Base-by-base conservation (phyloP, 2,888 invertebrate species). In the Chrysina gloriosa region DNA sequence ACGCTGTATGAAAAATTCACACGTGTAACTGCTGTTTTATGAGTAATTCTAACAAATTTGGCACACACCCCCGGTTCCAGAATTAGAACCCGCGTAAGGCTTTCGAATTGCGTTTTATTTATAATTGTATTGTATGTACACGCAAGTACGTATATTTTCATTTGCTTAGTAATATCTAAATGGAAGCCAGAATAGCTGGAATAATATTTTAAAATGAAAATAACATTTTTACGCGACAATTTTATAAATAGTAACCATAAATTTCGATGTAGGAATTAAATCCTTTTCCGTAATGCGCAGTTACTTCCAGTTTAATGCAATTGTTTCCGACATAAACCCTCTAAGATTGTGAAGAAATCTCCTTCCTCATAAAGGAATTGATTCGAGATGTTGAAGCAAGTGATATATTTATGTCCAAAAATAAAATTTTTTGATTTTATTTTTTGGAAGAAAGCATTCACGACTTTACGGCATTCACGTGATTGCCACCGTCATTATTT, bases 201-300 rank as follows among this genome's bases (percentile, higher is more conserved):
- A 48, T 5, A 48, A 48, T 48, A 48, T 25, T 48, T 9, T 3
- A 23, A 21, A n/a, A 1, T n/a, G n/a, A 9, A 9, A 7, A 2
- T 14, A 25, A 23, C 9, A 11, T 1, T 16, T 27, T 29, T 42
- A 25, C 39, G 11, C n/a, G 25, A 9, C 7, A n/a, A 50, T 3
- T 1, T 42, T 42, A 58, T 58, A 58, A 14, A 27, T 58, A 42
- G 25, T 73, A 73, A 58, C 84, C 85, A 75, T 80, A 84, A 36
- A 86, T 79, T 74, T 83, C 82, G 0, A 86, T 80, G 56, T 81
- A 82, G 71, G 85, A 85, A 63, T 84, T 80, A 67, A 86, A 84
- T 1, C 85, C 84, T 72, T 83, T 82, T 14, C 84, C 84, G 71
- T 83, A 83, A 58, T 76, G 74, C 0, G 84, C 83, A 1, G 77